phyloP scores from a whole-genome alignment of 2,797 vertebrate species.

The Kryptopterus vitreolus region DNA sequence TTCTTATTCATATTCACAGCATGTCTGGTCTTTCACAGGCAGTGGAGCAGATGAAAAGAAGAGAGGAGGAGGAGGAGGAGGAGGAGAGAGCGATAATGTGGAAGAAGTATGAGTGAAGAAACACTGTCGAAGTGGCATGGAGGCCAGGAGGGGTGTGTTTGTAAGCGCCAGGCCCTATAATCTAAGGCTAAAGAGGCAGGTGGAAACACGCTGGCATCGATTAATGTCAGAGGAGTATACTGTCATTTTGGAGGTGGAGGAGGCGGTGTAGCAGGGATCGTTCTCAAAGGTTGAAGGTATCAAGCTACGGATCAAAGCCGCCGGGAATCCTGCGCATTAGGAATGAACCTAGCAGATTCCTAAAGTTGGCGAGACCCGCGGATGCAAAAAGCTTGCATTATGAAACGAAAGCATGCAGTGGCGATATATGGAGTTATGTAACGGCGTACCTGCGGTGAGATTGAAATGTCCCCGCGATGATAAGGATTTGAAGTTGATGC shows the following conservation, averaged over 20 bases:
- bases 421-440: not conserved
- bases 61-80: constrained; percentile 28
- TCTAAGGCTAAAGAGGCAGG: constrained; percentile 10
- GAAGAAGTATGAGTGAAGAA: constrained; percentile 14
- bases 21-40: constrained; percentile 25
- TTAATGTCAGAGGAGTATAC: constrained; percentile 11
- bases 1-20: constrained; percentile 45
- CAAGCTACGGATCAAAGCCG: constrained; percentile 8
- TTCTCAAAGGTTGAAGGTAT: constrained; percentile 16
- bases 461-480: not conserved
- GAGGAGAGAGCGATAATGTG: constrained; percentile 17
- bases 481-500: not conserved
- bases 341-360: not conserved
- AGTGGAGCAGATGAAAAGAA: constrained; percentile 39
- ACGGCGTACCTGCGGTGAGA: not conserved
- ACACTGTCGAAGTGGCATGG: constrained; percentile 23
- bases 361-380: not conserved
- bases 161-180: constrained; percentile 21
- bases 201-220: constrained; percentile 12
- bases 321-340: not conserved
- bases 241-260: constrained; percentile 12
- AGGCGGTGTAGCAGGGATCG: not conserved
- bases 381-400: not conserved
- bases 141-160: constrained; percentile 10
- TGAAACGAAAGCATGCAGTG: not conserved